A percentile compares a stretch with the other conserved stretches of the same genome.
phyloP scores from a whole-genome alignment of 2,888 invertebrate genomes.

The Drosophila koepferae region DNA sequence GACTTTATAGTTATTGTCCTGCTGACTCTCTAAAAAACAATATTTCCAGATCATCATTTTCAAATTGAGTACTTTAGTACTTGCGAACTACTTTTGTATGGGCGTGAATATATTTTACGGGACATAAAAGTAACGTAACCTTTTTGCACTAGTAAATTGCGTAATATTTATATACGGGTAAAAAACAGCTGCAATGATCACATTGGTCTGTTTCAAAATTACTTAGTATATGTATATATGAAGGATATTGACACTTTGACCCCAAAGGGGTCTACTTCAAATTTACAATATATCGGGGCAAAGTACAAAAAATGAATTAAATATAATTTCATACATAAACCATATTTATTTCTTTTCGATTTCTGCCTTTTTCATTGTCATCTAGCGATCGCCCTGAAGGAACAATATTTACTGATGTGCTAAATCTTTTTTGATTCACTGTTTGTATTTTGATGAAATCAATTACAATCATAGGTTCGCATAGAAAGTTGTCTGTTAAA shows the following conservation, averaged over 20 bases:
- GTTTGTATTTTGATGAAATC: slow-evolving; percentile 8
- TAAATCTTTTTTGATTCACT: background rate
- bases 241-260: background rate
- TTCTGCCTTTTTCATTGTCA: background rate
- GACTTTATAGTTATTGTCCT: background rate
- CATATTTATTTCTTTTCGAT: background rate
- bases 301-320: background rate
- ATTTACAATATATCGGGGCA: background rate
- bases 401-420: background rate
- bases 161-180: background rate
- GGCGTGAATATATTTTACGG: background rate
- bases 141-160: background rate
- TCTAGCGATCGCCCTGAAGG: background rate
- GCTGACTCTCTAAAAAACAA: background rate
- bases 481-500: slow-evolving; percentile 1
- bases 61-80: background rate
- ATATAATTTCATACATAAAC: background rate
- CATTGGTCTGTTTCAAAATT: background rate
- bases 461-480: background rate
- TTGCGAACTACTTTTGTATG: background rate
- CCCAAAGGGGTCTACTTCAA: background rate
- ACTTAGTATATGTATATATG: background rate
- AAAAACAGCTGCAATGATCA: slow-evolving; percentile 4
- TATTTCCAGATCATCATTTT: background rate
- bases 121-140: slow-evolving; percentile 8